Evolutionary conservation across 2,888 invertebrate species (phyloP).

Genomic region (Fragum fragum): DNA sequence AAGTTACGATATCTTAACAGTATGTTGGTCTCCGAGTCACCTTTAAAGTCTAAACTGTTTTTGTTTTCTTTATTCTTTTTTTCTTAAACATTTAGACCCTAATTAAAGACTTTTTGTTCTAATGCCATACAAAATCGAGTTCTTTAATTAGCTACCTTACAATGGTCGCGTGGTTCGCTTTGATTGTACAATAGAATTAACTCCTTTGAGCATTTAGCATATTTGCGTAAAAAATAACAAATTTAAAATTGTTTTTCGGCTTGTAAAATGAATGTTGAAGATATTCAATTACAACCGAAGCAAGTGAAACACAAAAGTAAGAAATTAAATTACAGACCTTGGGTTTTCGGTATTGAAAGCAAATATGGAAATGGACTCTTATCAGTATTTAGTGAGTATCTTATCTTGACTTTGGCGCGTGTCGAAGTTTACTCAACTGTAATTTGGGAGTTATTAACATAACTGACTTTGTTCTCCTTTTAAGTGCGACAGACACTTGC

Average conservation of each 20-base stretch:
- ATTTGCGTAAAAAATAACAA: slow-evolving; percentile 42
- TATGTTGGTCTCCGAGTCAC: no score
- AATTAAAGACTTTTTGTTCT: slow-evolving; percentile 20
- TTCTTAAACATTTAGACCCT: not conserved
- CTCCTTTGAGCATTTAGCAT: slow-evolving; percentile 38
- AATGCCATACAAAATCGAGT: not conserved
- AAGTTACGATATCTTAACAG: no score
- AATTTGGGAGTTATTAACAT: slow-evolving; percentile 11
- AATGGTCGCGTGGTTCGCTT: slow-evolving; percentile 60
- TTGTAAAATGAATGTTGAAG: slow-evolving; percentile 31
- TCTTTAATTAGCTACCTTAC: slow-evolving; percentile 27
- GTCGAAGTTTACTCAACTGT: slow-evolving; percentile 29
- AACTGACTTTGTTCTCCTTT: not conserved
- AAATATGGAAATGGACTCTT: slow-evolving; percentile 23
- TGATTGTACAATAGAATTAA: slow-evolving; percentile 28
- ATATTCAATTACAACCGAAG: slow-evolving; percentile 65
- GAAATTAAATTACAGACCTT: slow-evolving; percentile 59
- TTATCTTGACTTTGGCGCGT: slow-evolving; percentile 32
- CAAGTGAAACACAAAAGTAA: slow-evolving; percentile 52
- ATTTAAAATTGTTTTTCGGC: slow-evolving; percentile 24
- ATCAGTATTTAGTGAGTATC: not conserved
- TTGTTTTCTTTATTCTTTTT: not conserved
- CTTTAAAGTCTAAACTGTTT: not conserved
- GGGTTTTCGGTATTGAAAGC: slow-evolving; percentile 7
- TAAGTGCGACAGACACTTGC: slow-evolving; percentile 4